phyloP scores from a whole-genome alignment of 2,797 vertebrate genomes.

The Halcyon chelicuti region DNA sequence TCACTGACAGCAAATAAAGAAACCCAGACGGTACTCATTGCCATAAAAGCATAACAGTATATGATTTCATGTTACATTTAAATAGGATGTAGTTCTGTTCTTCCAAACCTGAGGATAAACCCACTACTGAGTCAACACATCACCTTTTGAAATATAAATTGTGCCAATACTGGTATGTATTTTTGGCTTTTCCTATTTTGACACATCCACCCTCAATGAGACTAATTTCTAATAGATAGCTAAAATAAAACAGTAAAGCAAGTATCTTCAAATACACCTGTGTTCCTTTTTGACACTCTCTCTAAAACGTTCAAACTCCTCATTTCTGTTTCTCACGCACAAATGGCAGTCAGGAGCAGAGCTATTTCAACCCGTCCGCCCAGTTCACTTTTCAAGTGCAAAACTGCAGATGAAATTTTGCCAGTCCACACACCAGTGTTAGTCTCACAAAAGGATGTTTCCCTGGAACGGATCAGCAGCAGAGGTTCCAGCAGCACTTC shows the following conservation, averaged over 20 bases:
- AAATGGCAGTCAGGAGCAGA: neutral
- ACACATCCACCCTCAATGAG: neutral
- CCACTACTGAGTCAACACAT: neutral
- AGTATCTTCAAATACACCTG: neutral
- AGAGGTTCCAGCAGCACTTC: neutral
- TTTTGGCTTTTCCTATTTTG: neutral
- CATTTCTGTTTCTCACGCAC: neutral
- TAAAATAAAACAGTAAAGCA: neutral
- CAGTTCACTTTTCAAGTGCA: neutral
- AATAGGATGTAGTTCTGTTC: neutral
- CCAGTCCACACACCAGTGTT: accelerated
- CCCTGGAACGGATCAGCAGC: accelerated
- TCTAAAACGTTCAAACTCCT: neutral
- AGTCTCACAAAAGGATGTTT: neutral
- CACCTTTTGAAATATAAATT: neutral
- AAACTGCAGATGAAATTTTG: neutral
- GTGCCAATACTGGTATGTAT: neutral
- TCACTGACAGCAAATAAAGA: neutral
- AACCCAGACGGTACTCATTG: neutral
- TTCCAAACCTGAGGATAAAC: neutral
- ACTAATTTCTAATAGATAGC: neutral
- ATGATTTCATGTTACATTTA: neutral
- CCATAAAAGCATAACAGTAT: neutral
- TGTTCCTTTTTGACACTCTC: neutral
- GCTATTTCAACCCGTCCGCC: neutral